A percentile compares a stretch with the other conserved stretches of the same genome.
Conservation (phyloP, 2,113 vertebrate species). For the Vireo altiloquus region DNA sequence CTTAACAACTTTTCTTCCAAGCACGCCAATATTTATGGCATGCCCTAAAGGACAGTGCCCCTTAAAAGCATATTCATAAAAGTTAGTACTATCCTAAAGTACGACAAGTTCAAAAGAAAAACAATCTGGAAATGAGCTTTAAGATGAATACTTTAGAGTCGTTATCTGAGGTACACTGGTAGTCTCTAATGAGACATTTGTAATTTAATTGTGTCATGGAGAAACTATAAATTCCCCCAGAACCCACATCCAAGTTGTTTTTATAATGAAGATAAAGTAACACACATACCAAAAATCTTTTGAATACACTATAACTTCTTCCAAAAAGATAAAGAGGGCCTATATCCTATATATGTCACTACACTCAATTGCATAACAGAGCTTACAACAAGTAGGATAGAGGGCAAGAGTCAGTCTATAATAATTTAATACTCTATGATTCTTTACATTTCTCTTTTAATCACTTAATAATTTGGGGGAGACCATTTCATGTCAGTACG, state of each 20-base stretch:
- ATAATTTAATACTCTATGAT: constrained; percentile 37
- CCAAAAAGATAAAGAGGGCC: constrained; percentile 66
- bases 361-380: constrained; percentile 55
- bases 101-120: constrained; percentile 37
- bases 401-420: constrained; percentile 39
- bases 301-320: constrained; percentile 68
- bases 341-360: constrained; percentile 65
- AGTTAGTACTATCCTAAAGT: constrained; percentile 12
- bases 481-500: constrained; percentile 48
- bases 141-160: constrained; percentile 42
- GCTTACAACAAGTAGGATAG: constrained; percentile 56
- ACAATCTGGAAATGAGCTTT: constrained; percentile 39
- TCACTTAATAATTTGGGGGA: constrained; percentile 40
- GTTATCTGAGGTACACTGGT: constrained; percentile 66
- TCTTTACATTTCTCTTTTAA: constrained; percentile 59
- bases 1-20: not conserved
- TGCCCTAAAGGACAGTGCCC: constrained; percentile 26
- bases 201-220: constrained; percentile 72
- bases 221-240: constrained; percentile 62
- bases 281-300: constrained; percentile 69
- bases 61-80: constrained; percentile 52
- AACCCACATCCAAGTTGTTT: constrained; percentile 61
- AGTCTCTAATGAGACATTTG: constrained; percentile 71
- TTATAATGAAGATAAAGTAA: constrained; percentile 77
- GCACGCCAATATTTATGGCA: constrained; percentile 19